Percentiles rank a stretch among this genome's conserved stretches.
Evolutionary conservation across 2,113 vertebrate genomes (phyloP).

Genomic region (Pyxicephalus adspersus): DNA sequence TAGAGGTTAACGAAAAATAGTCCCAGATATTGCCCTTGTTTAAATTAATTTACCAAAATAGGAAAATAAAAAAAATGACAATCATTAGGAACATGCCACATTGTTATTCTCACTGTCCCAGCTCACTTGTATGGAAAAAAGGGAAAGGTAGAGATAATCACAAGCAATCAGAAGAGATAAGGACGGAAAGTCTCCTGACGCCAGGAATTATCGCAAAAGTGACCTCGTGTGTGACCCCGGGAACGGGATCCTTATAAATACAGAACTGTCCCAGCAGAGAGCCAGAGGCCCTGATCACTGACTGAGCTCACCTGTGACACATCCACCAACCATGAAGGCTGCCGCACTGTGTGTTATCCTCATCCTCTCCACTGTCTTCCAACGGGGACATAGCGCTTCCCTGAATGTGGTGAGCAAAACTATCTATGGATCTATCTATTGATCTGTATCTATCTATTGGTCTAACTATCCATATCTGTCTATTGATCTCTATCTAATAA

Average conservation of each 20-base stretch:
- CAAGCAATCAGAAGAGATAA: neutral
- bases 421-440: no score
- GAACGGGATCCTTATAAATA: slow-evolving; percentile 34
- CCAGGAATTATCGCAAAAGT: neutral
- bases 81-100: no score
- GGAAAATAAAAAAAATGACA: neutral
- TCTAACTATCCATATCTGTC: no score
- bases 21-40: no score
- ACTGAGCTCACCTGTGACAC: neutral
- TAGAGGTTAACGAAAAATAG: no score
- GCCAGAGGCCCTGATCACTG: neutral
- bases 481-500: no score
- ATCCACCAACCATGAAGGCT: slow-evolving; percentile 21
- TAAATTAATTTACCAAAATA: no score
- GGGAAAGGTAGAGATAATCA: neutral
- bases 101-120: neutral
- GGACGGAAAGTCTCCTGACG: neutral
- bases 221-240: slow-evolving; percentile 22
- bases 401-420: neutral
- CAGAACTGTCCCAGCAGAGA: neutral
- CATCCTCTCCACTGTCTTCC: neutral
- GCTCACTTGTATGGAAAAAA: neutral
- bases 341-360: slow-evolving; percentile 4
- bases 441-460: no score
- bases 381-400: neutral